Evolutionary conservation across 1,140 invertebrate genomes (phyloP), one percentile per base, ranked within the genome.

Genomic region (Pseudomyrmex concolor): DNA sequence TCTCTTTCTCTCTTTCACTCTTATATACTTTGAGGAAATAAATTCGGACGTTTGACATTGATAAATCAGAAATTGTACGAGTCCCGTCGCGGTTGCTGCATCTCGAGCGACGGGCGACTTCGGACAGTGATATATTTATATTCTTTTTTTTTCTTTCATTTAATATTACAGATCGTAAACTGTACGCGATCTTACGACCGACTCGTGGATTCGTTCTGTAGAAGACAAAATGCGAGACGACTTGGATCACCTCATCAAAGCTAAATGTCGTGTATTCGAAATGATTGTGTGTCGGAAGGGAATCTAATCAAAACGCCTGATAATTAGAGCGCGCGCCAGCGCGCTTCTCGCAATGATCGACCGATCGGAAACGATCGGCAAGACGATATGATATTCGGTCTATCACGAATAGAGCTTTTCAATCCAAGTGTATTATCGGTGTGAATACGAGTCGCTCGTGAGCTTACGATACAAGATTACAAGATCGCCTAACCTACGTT

Each of bases 121-220:
- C 68, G 17, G 22, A 55, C 4, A 60, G 5, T 19, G 22, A 17
- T 22, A 34, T 34, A 34, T 34, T 34, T 34, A 71, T 48, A 54
- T 15, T 43, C 2, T 22, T 67, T 54, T 3, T 1, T 4, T 68
- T 67, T 15, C 57, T 51, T 48, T 59, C 22, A 13, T 78, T 70
- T 70, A 59, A 70, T 70, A 59, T 78, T 73, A 55, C 5, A 70
- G 13, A 73, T 73, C 48, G 45, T 51, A 59, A 72, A 72, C 17
- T 86, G 48, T 64, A 34, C 43, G 72, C 57, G 67, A 78, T 86
- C 80, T 77, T 67, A 84, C 72, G 60, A 86, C 55, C 86, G 67
- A 87, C 73, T 34, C 60, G 66, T 76, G 51, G 34, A 82, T 13
- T 62, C 59, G n/a, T 9, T 82, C 43, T 48, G 7, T 34, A 59